A percentile compares a stretch with the other conserved stretches of the same genome.
phyloP scores from a whole-genome alignment of 2,113 vertebrate species.

The Pyrgilauda ruficollis region DNA sequence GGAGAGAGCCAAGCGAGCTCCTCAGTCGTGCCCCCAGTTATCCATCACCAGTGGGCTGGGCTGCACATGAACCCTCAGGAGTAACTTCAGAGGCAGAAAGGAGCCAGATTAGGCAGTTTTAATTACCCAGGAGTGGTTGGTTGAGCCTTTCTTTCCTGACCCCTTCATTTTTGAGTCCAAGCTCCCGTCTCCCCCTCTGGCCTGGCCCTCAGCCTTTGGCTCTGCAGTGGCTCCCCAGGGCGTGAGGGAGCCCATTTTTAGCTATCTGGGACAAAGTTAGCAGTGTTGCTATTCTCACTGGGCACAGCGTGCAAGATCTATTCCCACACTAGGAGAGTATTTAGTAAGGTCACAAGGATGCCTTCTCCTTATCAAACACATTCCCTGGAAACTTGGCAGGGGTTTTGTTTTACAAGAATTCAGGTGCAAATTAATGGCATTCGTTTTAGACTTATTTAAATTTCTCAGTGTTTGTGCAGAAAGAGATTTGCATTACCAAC shows the following conservation, averaged over 20 bases:
- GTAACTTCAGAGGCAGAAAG: background rate
- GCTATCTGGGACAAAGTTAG: constrained; percentile 62
- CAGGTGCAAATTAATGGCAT: background rate
- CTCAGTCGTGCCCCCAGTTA: background rate
- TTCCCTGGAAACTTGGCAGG: constrained; percentile 83
- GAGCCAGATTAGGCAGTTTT: background rate
- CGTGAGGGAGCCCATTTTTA: constrained; percentile 62
- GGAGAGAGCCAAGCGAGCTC: background rate
- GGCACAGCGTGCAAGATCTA: constrained; percentile 44
- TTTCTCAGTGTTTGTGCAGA: background rate
- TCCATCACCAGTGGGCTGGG: background rate
- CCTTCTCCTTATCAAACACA: constrained; percentile 76
- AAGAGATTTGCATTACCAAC: background rate
- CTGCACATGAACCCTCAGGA: background rate
- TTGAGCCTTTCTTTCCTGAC: background rate
- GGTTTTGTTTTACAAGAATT: constrained; percentile 24
- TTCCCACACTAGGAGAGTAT: constrained; percentile 65
- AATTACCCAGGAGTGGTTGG: background rate
- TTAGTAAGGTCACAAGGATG: constrained; percentile 73
- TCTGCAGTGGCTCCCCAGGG: constrained; percentile 22
- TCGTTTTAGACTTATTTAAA: background rate
- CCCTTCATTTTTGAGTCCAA: background rate
- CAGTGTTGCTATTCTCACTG: constrained; percentile 64
- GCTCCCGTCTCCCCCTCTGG: background rate
- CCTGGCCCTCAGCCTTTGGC: background rate